Percentiles rank a stretch among this genome's conserved stretches.
These are phyloP conservation scores for Tachystola acroxantha DNA, from an alignment of 2,888 invertebrate species.

Conservation along the genomic window DNA sequence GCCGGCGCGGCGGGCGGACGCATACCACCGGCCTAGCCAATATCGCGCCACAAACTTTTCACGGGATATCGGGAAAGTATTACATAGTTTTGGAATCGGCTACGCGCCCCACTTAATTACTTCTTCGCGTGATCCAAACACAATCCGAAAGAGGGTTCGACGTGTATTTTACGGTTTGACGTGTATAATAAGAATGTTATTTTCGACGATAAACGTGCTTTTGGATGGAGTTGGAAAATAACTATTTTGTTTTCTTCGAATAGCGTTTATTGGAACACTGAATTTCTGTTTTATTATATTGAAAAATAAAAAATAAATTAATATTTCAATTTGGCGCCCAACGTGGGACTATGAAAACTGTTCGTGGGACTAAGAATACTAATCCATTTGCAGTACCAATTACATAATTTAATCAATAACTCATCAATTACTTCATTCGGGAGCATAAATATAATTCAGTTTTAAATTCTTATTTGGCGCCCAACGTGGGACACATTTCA, in stretches of 20 bases:
- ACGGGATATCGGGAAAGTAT: conserved; percentile 60
- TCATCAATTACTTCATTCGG: too few species aligned
- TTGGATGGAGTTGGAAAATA: conserved; percentile 6
- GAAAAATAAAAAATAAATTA: conserved; percentile 3
- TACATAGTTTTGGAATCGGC: conserved; percentile 41
- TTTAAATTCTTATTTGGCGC: too few species aligned
- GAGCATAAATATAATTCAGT: too few species aligned
- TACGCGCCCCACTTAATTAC: conserved; percentile 50
- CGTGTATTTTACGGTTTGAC: conserved; percentile 47
- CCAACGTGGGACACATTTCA: conserved; percentile 7
- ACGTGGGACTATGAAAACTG: conserved; percentile 20
- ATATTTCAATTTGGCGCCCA: conserved; percentile 31
- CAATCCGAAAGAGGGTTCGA: conserved; percentile 43
- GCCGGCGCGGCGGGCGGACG: conserved; percentile 39
- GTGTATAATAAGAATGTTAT: conserved; percentile 18
- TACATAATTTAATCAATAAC: too few species aligned
- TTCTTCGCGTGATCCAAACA: conserved; percentile 64
- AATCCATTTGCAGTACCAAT: too few species aligned
- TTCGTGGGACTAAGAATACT: background rate
- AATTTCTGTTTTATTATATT: background rate
- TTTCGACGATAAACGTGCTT: conserved; percentile 19
- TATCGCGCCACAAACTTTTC: conserved; percentile 61
- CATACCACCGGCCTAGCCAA: conserved; percentile 21
- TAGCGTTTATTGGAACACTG: background rate
- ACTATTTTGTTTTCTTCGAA: background rate